These are phyloP conservation scores for Toxotes lorentzi DNA, from an alignment of 2,797 vertebrate species.

Conservation along the genomic window DNA sequence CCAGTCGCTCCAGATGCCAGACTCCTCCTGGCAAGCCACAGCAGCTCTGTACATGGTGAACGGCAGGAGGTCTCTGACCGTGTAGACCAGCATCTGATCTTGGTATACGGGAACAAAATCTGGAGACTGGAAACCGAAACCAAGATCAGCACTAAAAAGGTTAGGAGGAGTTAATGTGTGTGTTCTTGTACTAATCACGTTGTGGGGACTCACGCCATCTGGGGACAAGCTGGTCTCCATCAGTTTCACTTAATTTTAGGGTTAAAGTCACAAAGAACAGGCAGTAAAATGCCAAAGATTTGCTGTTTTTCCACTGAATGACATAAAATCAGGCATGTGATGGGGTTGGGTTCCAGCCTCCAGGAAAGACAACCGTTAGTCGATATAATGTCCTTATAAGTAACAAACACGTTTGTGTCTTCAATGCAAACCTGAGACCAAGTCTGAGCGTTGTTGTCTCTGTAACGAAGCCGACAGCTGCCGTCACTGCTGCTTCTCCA, in stretches of 20 bases:
- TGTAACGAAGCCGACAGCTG: conserved; percentile 47
- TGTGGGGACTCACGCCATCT: too few relatives aligned
- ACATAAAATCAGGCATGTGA: too few relatives aligned
- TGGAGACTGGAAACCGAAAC: conserved; percentile 26
- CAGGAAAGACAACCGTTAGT: too few relatives aligned
- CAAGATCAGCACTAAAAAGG: too few relatives aligned
- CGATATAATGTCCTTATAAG: neutral
- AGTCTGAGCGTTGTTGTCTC: neutral
- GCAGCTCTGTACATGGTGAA: conserved; percentile 47
- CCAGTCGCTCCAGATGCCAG: conserved; percentile 48
- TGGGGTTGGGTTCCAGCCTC: too few relatives aligned
- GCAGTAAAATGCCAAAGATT: too few relatives aligned
- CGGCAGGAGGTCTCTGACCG: conserved; percentile 26
- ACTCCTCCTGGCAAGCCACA: conserved; percentile 36
- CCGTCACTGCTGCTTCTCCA: conserved; percentile 17
- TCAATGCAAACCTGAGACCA: conserved; percentile 50
- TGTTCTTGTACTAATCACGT: too few relatives aligned
- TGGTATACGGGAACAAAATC: accelerated
- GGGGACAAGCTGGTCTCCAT: too few relatives aligned
- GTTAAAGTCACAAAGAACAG: too few relatives aligned
- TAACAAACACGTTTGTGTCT: neutral
- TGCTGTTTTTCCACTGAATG: too few relatives aligned
- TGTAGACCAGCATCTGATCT: neutral
- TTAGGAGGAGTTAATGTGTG: too few relatives aligned
- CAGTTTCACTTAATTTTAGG: too few relatives aligned